Evolutionary conservation across 2,797 vertebrate species (phyloP).

Genomic region (Hipposideros larvatus): DNA sequence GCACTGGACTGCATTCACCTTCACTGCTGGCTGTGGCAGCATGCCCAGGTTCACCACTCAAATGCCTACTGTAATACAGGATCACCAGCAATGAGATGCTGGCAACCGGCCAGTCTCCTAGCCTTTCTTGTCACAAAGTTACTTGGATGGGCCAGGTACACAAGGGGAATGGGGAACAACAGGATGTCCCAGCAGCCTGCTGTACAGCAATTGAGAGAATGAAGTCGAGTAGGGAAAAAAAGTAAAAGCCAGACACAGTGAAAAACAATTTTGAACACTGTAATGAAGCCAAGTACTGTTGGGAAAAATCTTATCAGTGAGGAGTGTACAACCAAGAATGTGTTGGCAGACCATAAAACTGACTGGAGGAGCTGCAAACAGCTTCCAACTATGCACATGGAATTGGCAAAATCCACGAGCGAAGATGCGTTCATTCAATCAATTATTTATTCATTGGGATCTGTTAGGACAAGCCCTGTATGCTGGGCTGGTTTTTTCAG

Average conservation of each 20-base stretch:
- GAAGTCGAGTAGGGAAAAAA: slow-evolving; percentile 39
- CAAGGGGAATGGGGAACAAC: slow-evolving; percentile 61
- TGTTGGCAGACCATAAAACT: slow-evolving; percentile 80
- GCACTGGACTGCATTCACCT: slow-evolving; percentile 71
- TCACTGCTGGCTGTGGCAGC: slow-evolving; percentile 77
- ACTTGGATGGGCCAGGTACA: slow-evolving; percentile 48
- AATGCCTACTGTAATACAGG: slow-evolving; percentile 75
- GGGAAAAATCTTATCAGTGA: slow-evolving; percentile 81
- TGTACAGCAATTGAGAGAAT: slow-evolving; percentile 70
- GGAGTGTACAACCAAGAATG: slow-evolving; percentile 77
- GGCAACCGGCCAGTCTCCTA: slow-evolving; percentile 70
- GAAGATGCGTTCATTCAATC: slow-evolving; percentile 67
- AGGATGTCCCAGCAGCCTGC: slow-evolving; percentile 59
- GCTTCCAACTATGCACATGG: slow-evolving; percentile 70
- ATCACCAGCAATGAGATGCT: slow-evolving; percentile 77
- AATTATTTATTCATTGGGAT: slow-evolving; percentile 56
- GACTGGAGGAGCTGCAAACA: slow-evolving; percentile 76
- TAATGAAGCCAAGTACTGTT: slow-evolving; percentile 81
- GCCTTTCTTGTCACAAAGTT: slow-evolving; percentile 64
- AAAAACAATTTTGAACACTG: slow-evolving; percentile 78
- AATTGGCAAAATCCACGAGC: slow-evolving; percentile 76
- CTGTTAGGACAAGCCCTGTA: not conserved
- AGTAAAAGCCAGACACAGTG: slow-evolving; percentile 24
- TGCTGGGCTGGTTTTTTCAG: not conserved
- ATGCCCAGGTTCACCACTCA: slow-evolving; percentile 75